Evolutionary conservation across 1,140 invertebrate genomes (phyloP), one percentile per base, ranked within the genome.

Genomic region (Drosophila eugracilis): DNA sequence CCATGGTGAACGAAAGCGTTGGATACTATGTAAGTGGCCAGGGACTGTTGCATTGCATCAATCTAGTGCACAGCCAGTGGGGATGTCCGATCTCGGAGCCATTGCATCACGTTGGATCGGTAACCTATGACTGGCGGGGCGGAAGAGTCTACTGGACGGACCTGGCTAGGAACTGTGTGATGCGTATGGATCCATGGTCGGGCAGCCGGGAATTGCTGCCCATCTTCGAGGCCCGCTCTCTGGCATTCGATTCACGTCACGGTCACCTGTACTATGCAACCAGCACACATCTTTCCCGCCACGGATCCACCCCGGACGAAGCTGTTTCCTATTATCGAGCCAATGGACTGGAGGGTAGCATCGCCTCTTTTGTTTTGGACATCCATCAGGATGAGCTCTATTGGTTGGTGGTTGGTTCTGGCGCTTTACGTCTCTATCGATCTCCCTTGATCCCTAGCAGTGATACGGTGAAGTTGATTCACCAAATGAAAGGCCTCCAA

Each of bases 211-310:
- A 79, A 1, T 48, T 91, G 24, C 14, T 91, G 44, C 75, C 89
- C 41, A 63, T 91, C 5, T 81, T 90, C n/a, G 78, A 67, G 1
- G 85, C 77, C 0, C 95, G 95, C 79, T 95, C 97, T 78, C 90
- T 98, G 14, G 94, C 95, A 15, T 94, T 98, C 19, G 97, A 99
- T 90, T 94, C 97, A 0, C 72, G 95, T 3, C 94, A 95, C 71
- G 97, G 96, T 0, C 95, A 95, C 71, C 92, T 99, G 15, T 97
- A 98, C 83, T 99, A 97, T 95, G 96, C 96, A 6, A 98, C 97
- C 0, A 94, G 94, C 94, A 37, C 92, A 97, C 0, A 97, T 97
- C 91, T 97, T 96, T 97, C 96, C 0, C 95, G 95, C 4, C 41
- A 48, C 0, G 52, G 58, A 1, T 9, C 32, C 39, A 14, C 17